Conservation (phyloP, 1,140 invertebrate species). For the Drosophila mayri region DNA sequence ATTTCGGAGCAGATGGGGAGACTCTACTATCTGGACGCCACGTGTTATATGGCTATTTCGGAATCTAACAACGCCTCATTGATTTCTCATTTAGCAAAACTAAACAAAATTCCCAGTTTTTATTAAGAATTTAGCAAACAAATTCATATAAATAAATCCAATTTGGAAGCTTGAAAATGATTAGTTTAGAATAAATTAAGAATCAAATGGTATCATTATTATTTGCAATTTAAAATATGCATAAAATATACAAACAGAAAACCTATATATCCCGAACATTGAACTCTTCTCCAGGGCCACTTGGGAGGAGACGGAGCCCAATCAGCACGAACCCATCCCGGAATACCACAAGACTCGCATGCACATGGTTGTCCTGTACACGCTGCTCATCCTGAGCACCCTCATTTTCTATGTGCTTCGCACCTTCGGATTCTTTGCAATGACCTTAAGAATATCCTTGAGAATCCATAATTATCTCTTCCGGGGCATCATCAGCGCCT, state of each 20-base stretch:
- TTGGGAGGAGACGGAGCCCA: conserved; percentile 79
- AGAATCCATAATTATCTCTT: conserved; percentile 95
- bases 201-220: no score
- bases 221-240: no score
- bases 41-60: conserved; percentile 28
- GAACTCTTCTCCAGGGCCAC: conserved; percentile 55
- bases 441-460: conserved; percentile 92
- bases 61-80: conserved; percentile 5
- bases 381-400: conserved; percentile 65
- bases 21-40: conserved; percentile 19
- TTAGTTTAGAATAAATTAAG: conserved; percentile 44
- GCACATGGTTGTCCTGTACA: conserved; percentile 60
- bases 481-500: conserved; percentile 90
- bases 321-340: conserved; percentile 51
- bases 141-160: no score
- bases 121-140: no score
- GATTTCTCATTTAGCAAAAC: neutral
- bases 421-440: conserved; percentile 90
- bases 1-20: conserved; percentile 30
- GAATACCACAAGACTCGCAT: conserved; percentile 55
- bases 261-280: neutral
- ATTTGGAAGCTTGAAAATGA: no score
- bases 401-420: conserved; percentile 85
- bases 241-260: no score
- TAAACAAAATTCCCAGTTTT: no score